Base-by-base conservation (phyloP, 2,797 vertebrate genomes). In the Anguilla anguilla region DNA sequence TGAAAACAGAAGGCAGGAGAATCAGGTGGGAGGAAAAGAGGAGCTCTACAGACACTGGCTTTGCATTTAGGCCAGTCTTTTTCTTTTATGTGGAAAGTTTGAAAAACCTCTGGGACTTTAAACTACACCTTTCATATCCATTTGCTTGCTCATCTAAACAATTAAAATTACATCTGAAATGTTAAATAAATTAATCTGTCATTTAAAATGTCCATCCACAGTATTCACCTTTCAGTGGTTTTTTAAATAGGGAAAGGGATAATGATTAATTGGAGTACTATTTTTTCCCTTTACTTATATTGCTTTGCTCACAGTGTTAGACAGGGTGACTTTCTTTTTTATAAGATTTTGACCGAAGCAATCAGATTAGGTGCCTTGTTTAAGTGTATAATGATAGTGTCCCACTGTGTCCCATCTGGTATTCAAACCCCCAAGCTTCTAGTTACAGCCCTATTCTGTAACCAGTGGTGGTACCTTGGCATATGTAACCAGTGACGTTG, bases 401-500 rank as follows among this genome's bases (percentile, higher is more conserved):
- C 5, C 25, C 64, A 25, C n/a, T 67, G 22, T 67, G 64, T 69
- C n/a, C 67, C n/a, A 69, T 28, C 13, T 67, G 25, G 7, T 4
- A 67, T 67, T n/a, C 22, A 28, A 74, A 13, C 69, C 31, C 69
- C 35, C 31, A 74, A 35, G 2, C 31, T 13, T 0, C 28, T 35
- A 35, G 69, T 74, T 35, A 74, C 69, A n/a, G 9, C n/a, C 6
- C 9, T 57, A 13, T 57, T 57, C 55, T 57, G 55, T 57, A 57
- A 57, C 55, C 64, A n/a, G 49, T 9, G 19, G 9, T 31, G 10
- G 13, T 74, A 92, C 90, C 88, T 89, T 90, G 86, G 77, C 91
- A 91, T 82, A 90, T 87, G 39, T 90, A 86, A 19, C 74, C 84
- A 28, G 89, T 92, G 43, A 92, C 57, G 31, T 87, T 92, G n/a